Evolutionary conservation across 2,113 vertebrate genomes (phyloP).

Genomic region (Vireo altiloquus): DNA sequence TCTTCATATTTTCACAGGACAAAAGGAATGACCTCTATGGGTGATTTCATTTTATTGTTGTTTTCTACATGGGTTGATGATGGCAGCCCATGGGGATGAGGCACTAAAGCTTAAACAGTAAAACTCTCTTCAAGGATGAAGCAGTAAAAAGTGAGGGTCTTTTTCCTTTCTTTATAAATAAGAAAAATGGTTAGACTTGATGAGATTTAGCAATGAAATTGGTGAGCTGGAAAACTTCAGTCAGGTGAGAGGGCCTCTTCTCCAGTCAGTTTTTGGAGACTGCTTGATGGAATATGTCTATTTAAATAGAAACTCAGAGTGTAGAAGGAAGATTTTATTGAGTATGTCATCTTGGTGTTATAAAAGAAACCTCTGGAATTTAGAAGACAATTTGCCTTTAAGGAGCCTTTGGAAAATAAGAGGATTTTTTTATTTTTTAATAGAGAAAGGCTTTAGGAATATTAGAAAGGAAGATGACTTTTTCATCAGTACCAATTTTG

Average conservation of each 20-base stretch:
- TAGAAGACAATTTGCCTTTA: constrained; percentile 8
- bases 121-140: constrained; percentile 48
- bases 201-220: constrained; percentile 29
- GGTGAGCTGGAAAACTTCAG: constrained; percentile 44
- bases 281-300: neutral
- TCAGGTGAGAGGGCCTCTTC: neutral
- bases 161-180: constrained; percentile 32
- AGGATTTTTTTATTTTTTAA: constrained; percentile 6
- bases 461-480: neutral
- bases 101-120: constrained; percentile 35
- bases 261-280: neutral
- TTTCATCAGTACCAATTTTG: neutral
- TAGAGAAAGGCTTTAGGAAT: neutral
- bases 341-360: neutral
- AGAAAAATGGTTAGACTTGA: constrained; percentile 5
- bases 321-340: constrained; percentile 24
- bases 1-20: constrained; percentile 43
- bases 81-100: constrained; percentile 22
- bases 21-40: constrained; percentile 45
- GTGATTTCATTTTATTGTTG: constrained; percentile 58
- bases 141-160: constrained; percentile 4
- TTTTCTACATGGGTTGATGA: constrained; percentile 47
- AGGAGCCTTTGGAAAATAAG: neutral
- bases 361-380: constrained; percentile 1
- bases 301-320: neutral